phyloP scores from a whole-genome alignment of 2,113 vertebrate genomes.

The Lota lota region DNA sequence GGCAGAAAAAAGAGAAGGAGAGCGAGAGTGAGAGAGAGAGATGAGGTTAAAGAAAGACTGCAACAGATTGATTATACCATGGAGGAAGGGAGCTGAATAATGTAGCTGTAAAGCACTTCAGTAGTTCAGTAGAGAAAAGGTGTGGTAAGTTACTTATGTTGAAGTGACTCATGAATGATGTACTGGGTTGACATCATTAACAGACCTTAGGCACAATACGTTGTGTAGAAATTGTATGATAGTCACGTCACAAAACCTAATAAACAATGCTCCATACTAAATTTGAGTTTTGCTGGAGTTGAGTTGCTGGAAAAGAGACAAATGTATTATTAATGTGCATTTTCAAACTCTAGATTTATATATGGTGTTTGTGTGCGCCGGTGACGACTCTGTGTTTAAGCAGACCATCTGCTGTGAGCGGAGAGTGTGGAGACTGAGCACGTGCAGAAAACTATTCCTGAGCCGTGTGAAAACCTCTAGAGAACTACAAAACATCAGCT shows the following conservation, averaged over 20 bases:
- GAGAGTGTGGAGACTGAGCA: constrained; percentile 37
- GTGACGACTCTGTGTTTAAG: constrained; percentile 7
- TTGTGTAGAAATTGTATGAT: no score
- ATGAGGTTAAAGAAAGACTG: background rate
- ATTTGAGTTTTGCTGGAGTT: no score
- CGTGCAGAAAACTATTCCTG: constrained; percentile 43
- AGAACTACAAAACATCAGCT: constrained; percentile 33
- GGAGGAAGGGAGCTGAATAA: no score
- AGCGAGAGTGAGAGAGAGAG: constrained; percentile 1
- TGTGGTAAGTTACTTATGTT: no score
- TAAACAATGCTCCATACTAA: no score
- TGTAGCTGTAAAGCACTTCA: no score
- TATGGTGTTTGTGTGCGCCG: constrained; percentile 3
- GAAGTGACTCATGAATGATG: no score
- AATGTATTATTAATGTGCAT: background rate
- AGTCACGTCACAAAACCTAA: no score
- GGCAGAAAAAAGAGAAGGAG: constrained; percentile 4
- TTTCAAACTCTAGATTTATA: background rate
- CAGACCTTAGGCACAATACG: no score
- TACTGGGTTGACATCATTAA: no score
- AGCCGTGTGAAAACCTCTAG: constrained; percentile 43
- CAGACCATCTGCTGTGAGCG: constrained; percentile 44
- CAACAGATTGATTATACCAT: no score
- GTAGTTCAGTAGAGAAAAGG: no score
- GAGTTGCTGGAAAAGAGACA: background rate